These are phyloP conservation scores for Taenaris catops DNA, from an alignment of 2,888 invertebrate species.

Conservation along the genomic window DNA sequence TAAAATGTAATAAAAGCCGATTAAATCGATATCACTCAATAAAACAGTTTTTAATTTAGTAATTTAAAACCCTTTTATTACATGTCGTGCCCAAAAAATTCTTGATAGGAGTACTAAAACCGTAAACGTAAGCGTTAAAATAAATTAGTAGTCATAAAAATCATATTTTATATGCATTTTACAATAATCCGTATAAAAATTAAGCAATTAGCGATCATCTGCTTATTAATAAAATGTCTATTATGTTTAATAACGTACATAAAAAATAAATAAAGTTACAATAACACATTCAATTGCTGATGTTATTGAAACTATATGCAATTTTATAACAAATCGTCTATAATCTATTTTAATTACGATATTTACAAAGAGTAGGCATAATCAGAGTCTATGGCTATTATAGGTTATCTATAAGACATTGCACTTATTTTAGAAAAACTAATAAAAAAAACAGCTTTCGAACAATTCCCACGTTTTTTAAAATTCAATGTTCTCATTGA, in stretches of 20 bases:
- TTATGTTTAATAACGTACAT: constrained; percentile 20
- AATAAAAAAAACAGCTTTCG: too few relatives aligned
- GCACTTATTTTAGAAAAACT: constrained; percentile 24
- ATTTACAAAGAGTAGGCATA: constrained; percentile 18
- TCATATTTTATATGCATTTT: constrained; percentile 17
- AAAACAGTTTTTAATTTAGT: constrained; percentile 5
- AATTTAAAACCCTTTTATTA: constrained; percentile 8
- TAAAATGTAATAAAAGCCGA: constrained; percentile 1
- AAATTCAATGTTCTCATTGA: too few relatives aligned
- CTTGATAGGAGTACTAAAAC: constrained; percentile 10
- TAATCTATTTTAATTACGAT: constrained; percentile 15
- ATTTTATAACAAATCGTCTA: constrained; percentile 21
- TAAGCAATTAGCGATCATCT: constrained; percentile 19
- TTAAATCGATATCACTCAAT: constrained; percentile 1
- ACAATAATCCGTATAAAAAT: constrained; percentile 18
- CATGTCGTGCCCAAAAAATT: constrained; percentile 2
- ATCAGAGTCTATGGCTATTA: constrained; percentile 19
- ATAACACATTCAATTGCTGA: constrained; percentile 18
- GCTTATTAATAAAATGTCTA: constrained; percentile 18
- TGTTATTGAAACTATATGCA: constrained; percentile 16
- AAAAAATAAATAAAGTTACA: constrained; percentile 21
- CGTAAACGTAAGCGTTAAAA: constrained; percentile 7
- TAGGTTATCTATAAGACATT: constrained; percentile 14
- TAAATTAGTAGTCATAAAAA: constrained; percentile 19
- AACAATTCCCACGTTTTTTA: too few relatives aligned